Base-by-base conservation (phyloP, 2,888 invertebrate genomes). In the Tromatobia lineatoria region DNA sequence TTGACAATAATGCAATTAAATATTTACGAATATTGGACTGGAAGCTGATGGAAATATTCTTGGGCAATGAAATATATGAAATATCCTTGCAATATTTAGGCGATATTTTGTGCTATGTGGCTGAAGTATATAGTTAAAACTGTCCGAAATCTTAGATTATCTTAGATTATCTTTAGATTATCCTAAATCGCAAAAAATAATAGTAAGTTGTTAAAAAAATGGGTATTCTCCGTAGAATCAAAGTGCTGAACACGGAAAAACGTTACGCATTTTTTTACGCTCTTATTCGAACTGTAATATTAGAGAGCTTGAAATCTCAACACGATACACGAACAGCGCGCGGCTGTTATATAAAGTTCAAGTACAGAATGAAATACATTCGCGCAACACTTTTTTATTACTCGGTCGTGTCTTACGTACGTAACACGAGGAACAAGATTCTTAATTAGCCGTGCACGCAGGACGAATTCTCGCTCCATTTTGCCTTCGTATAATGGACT, bases 391-490 rank as follows among this genome's bases (percentile, higher is more conserved):
- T 38, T 75, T 64, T 67, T 76, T 52, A 67, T 76, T 66, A 42
- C 64, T 42, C 25, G 54, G 15, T 15, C 79, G 11, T 47, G 54
- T 79, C 79, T 54, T 64, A 52, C 52, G 64, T 71, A 20, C 61
- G n/a, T 38, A 52, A 34, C 52, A 34, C 54, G 20, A 20, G 73
- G 57, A 80, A 80, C 80, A 80, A 67, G 80, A 74, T 74, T 66
- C 67, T 80, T 73, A 73, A 73, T 80, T 80, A 80, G 34, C 54
- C 57, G 20, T 25, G 66, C 73, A 73, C 71, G 79, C 73, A 66
- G 66, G 47, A 57, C 66, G 13, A 59, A 67, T 67, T 80, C 38
- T 38, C 73, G 29, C 45, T n/a, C 15, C 38, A 38, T 61, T 54
- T 57, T 61, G 45, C 50, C 45, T 45, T 45, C 11, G 34, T 29